These are phyloP conservation scores for Rhingia rostrata DNA, from an alignment of 2,888 invertebrate genomes.

Conservation along the genomic window DNA sequence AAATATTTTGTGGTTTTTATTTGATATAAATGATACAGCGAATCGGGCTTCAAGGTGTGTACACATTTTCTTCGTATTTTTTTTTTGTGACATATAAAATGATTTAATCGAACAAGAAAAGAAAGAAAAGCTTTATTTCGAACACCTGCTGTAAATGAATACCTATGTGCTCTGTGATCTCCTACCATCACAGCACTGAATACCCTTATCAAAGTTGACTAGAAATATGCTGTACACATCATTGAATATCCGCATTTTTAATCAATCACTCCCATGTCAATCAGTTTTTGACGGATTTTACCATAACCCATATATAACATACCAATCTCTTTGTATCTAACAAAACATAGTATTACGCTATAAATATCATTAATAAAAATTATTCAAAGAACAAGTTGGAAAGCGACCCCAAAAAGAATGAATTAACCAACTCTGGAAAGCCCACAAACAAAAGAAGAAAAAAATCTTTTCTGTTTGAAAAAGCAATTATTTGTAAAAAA, in stretches of 20 bases:
- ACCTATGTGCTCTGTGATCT: no score
- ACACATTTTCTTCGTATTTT: no score
- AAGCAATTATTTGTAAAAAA: conserved; percentile 14
- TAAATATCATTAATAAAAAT: conserved; percentile 59
- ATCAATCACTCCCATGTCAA: conserved; percentile 48
- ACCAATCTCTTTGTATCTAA: conserved; percentile 37
- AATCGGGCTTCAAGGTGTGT: no score
- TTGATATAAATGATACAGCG: no score
- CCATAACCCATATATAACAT: conserved; percentile 11
- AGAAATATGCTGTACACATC: not conserved
- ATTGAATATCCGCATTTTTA: conserved; percentile 9
- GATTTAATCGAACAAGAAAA: no score
- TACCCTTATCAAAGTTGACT: conserved; percentile 1
- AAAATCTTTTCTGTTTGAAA: conserved; percentile 28
- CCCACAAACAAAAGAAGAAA: not conserved
- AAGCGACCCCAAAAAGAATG: conserved; percentile 11
- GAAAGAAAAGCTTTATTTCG: no score
- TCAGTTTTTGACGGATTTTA: conserved; percentile 28
- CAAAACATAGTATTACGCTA: not conserved
- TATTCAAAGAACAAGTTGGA: conserved; percentile 7
- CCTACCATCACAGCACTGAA: not conserved
- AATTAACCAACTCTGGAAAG: not conserved
- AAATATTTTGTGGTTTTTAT: no score
- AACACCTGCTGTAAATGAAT: no score
- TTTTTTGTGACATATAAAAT: no score